These are phyloP conservation scores for Parazoanthus atlanticus DNA, from an alignment of 92 coral and sea anemone species.

Conservation along the genomic window DNA sequence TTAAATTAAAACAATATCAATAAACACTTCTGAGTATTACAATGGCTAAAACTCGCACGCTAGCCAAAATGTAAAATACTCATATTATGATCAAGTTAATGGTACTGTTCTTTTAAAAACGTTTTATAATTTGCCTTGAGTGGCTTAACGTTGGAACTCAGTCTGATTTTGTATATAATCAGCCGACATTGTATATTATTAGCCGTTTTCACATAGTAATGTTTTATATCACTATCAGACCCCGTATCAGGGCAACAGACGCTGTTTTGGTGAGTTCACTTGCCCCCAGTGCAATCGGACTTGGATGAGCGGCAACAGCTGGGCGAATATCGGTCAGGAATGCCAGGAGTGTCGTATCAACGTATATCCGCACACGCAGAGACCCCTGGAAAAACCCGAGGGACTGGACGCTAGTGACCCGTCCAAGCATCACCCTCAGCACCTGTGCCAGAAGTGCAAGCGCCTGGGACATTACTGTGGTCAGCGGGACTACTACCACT, in stretches of 20 bases:
- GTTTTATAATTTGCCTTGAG: no score
- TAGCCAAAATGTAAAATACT: no score
- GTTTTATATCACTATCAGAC: slow-evolving; percentile 49
- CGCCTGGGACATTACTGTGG: slow-evolving; percentile 76
- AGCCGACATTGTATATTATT: no score
- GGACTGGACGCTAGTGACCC: slow-evolving; percentile 69
- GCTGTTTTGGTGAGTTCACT: slow-evolving; percentile 82
- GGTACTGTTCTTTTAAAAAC: no score
- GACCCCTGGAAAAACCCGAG: slow-evolving; percentile 79
- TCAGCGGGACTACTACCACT: slow-evolving; percentile 16
- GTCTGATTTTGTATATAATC: no score
- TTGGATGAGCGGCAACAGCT: slow-evolving; percentile 88
- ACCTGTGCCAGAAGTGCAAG: slow-evolving; percentile 81
- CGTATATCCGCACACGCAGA: slow-evolving; percentile 78
- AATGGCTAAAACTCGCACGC: no score
- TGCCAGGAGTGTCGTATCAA: slow-evolving; percentile 59
- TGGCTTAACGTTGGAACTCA: no score
- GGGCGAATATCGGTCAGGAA: slow-evolving; percentile 78
- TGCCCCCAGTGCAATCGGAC: slow-evolving; percentile 69
- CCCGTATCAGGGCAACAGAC: slow-evolving; percentile 72
- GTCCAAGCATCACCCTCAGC: slow-evolving; percentile 63
- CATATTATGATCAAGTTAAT: no score
- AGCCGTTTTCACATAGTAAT: no score
- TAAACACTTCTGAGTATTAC: no score
- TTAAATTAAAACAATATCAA: no score